A percentile compares a stretch with the other conserved stretches of the same genome.
These are phyloP conservation scores for Oryzias celebensis DNA, from an alignment of 2,113 vertebrate species.

Conservation along the genomic window DNA sequence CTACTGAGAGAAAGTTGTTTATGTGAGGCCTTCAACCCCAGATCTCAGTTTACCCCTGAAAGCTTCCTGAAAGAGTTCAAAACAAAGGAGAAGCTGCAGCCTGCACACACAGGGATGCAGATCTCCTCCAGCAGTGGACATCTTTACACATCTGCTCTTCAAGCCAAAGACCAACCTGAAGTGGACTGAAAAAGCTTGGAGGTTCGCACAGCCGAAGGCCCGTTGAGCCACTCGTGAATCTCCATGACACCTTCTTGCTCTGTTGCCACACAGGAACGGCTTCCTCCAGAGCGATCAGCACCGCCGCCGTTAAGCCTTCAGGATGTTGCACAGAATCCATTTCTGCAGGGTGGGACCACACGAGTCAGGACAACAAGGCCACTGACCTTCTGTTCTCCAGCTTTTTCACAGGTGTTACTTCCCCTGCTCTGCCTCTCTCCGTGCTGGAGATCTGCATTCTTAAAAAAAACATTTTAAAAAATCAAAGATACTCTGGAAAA, in stretches of 20 bases:
- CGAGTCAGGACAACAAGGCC: conserved; percentile 34
- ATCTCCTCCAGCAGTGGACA: background rate
- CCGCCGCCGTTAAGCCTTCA: conserved; percentile 12
- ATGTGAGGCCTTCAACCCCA: conserved; percentile 38
- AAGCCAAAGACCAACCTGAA: background rate
- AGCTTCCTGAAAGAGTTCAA: conserved; percentile 45
- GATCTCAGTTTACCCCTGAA: conserved; percentile 46
- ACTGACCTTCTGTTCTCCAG: conserved; percentile 16
- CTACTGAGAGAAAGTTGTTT: conserved; percentile 37
- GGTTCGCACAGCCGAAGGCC: too few species aligned
- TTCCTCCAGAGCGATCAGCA: conserved; percentile 21
- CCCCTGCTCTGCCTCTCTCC: background rate
- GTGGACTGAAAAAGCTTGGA: too few species aligned
- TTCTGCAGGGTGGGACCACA: conserved; percentile 43
- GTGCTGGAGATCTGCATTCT: too few species aligned
- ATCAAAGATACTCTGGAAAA: too few species aligned
- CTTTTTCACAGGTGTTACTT: conserved; percentile 13
- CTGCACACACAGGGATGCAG: conserved; percentile 28
- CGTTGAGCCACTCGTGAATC: too few species aligned
- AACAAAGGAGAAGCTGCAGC: conserved; percentile 17
- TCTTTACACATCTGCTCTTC: conserved; percentile 7
- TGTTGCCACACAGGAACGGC: conserved; percentile 13
- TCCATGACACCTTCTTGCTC: background rate
- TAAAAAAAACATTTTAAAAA: too few species aligned
- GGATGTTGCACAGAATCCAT: conserved; percentile 44